phyloP scores from a whole-genome alignment of 2,888 invertebrate species.

The Anodontia alba region DNA sequence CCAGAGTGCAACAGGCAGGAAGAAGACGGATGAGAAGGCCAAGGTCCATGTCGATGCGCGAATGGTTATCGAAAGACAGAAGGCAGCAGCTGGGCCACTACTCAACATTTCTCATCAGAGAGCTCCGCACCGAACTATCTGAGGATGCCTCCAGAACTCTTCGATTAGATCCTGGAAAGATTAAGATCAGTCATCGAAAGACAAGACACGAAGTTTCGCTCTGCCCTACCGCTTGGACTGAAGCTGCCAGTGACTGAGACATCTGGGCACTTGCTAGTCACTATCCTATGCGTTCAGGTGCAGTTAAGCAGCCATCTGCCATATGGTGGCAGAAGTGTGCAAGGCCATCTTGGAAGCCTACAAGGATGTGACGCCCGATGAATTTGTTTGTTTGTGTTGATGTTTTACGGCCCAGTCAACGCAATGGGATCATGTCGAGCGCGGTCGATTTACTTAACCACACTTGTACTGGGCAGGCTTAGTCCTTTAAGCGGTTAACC shows the following conservation, averaged over 20 bases:
- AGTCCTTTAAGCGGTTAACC: too few relatives aligned
- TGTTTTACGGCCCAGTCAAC: too few relatives aligned
- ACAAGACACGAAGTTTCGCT: background rate
- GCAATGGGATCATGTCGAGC: too few relatives aligned
- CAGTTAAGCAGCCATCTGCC: slow-evolving; percentile 28
- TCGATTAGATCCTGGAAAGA: background rate
- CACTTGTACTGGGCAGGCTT: too few relatives aligned
- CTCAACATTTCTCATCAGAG: background rate
- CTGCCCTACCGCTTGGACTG: too few relatives aligned
- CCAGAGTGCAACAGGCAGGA: background rate
- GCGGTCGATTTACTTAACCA: too few relatives aligned
- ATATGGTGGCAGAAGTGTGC: slow-evolving; percentile 51
- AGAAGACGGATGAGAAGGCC: background rate
- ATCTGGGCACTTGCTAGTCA: background rate
- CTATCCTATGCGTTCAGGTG: slow-evolving; percentile 45
- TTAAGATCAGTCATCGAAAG: background rate
- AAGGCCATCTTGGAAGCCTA: slow-evolving; percentile 47
- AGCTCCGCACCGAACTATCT: slow-evolving; percentile 7
- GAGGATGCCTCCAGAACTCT: slow-evolving; percentile 26
- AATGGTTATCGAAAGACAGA: background rate
- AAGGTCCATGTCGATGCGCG: background rate
- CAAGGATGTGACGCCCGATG: slow-evolving; percentile 39
- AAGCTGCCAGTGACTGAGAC: background rate
- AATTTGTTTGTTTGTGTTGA: too few relatives aligned
- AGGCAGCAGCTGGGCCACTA: background rate